These are phyloP conservation scores for Coptodon bakossiorum DNA, from an alignment of 2,113 vertebrate species.

Conservation along the genomic window DNA sequence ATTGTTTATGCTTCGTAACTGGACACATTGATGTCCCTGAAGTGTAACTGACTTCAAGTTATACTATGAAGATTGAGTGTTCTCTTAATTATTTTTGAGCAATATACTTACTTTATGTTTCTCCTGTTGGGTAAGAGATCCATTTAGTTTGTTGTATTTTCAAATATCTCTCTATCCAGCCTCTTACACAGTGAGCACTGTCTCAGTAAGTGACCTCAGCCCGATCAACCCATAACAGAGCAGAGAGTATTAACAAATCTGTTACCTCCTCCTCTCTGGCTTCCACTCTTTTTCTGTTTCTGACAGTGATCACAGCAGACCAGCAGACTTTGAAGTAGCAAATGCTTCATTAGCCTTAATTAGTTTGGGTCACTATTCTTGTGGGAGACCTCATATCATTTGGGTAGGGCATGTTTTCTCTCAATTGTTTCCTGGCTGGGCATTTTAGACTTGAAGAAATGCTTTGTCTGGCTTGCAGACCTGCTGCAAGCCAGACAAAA, in stretches of 20 bases:
- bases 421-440: conserved; percentile 13
- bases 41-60: neutral
- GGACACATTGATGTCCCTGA: neutral
- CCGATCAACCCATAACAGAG: conserved; percentile 13
- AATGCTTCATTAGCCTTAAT: conserved; percentile 64
- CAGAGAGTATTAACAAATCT: neutral
- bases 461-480: neutral
- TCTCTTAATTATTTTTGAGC: rapidly evolving
- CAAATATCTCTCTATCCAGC: neutral
- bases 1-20: neutral
- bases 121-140: neutral
- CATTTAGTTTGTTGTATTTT: neutral
- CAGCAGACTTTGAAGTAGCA: conserved; percentile 53
- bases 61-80: neutral
- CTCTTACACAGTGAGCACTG: neutral
- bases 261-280: neutral
- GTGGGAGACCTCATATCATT: neutral
- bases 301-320: conserved; percentile 34
- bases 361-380: conserved; percentile 33
- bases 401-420: neutral
- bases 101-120: neutral
- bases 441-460: neutral
- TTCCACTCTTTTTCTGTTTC: neutral
- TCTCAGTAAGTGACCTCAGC: neutral
- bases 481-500: neutral